Conservation (phyloP, 2,888 invertebrate species). For the Cheilosia variabilis region DNA sequence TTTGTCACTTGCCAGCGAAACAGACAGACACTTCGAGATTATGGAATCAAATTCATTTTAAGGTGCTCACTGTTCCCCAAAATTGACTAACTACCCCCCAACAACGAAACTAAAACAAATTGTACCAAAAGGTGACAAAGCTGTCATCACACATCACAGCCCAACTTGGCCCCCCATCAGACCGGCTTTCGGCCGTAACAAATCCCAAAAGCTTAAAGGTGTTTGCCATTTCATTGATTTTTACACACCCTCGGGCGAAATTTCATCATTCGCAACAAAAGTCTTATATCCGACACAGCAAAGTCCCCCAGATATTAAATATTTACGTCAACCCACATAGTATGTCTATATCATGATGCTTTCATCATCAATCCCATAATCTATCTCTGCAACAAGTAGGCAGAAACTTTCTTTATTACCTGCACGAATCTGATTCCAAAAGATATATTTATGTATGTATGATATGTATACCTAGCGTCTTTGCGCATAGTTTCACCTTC, state of each 20-base stretch:
- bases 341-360: constrained; percentile 6
- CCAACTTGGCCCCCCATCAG: neutral
- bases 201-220: neutral
- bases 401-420: constrained; percentile 28
- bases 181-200: neutral
- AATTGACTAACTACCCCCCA: too few species aligned
- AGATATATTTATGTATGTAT: neutral
- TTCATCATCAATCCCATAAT: constrained; percentile 1
- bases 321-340: constrained; percentile 29
- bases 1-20: too few species aligned
- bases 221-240: neutral
- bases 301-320: constrained; percentile 21
- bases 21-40: too few species aligned
- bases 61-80: too few species aligned
- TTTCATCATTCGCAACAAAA: neutral
- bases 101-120: too few species aligned
- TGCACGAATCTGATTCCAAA: constrained; percentile 1
- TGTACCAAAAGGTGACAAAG: neutral
- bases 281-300: neutral
- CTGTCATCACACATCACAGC: neutral
- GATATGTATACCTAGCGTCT: neutral
- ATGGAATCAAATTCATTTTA: too few species aligned
- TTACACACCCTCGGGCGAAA: neutral
- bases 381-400: constrained; percentile 4
- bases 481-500: neutral